Evolutionary conservation across 2,888 invertebrate species (phyloP).

Genomic region (Oxyscelio sp.): DNA sequence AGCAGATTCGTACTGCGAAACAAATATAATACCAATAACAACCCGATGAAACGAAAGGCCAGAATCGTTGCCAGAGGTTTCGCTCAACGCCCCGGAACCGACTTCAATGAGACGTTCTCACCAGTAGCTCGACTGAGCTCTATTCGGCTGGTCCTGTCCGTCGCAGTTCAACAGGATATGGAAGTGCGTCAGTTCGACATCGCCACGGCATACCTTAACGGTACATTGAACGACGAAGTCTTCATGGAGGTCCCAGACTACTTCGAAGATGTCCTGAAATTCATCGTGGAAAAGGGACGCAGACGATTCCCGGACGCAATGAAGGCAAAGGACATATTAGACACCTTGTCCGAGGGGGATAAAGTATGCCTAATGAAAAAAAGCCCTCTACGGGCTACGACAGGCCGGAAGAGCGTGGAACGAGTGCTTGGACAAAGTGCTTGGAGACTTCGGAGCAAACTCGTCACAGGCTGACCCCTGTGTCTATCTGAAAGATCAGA

Average conservation of each 20-base stretch:
- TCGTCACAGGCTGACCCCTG: constrained; percentile 26
- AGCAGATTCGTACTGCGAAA: background rate
- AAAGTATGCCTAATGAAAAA: constrained; percentile 29
- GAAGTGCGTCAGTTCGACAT: constrained; percentile 73
- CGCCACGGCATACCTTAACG: constrained; percentile 76
- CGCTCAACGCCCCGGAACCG: constrained; percentile 10
- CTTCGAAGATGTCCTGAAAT: constrained; percentile 1
- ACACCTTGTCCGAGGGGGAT: too few relatives aligned
- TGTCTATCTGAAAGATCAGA: background rate
- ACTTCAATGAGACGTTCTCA: constrained; percentile 18
- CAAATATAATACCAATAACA: background rate
- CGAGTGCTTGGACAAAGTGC: background rate
- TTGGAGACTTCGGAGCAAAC: background rate
- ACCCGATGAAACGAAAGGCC: background rate
- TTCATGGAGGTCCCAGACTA: constrained; percentile 35
- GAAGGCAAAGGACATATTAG: too few relatives aligned
- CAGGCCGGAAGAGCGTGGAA: constrained; percentile 45
- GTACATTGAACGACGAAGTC: constrained; percentile 56
- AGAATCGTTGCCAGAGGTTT: constrained; percentile 16
- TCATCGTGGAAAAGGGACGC: too few relatives aligned
- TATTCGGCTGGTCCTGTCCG: background rate
- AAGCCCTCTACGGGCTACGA: constrained; percentile 35
- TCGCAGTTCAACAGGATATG: constrained; percentile 39
- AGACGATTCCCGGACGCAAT: too few relatives aligned
- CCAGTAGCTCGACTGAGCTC: constrained; percentile 10